Evolutionary conservation across 2,797 vertebrate species (phyloP).

Genomic region (Rhinophrynus dorsalis): DNA sequence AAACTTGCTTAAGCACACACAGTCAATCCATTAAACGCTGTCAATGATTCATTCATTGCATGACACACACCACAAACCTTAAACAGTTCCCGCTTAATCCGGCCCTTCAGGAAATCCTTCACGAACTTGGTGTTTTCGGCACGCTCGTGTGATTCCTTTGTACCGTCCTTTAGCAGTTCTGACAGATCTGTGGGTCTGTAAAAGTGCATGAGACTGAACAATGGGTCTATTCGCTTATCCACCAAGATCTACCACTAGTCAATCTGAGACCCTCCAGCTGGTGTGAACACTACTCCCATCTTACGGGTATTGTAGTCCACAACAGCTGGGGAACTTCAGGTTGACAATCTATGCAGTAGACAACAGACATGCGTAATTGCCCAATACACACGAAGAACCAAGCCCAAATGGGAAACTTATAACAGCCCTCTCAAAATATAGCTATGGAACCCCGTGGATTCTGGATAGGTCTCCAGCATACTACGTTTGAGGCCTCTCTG

Average conservation of each 20-base stretch:
- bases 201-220: background rate
- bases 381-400: no score
- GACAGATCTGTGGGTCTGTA: conserved; percentile 86
- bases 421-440: no score
- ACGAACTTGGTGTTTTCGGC: conserved; percentile 94
- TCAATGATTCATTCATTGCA: background rate
- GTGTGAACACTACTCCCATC: no score
- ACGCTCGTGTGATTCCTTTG: conserved; percentile 88
- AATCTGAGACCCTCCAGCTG: no score
- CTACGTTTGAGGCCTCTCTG: no score
- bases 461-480: no score
- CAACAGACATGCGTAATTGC: no score
- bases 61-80: conserved; percentile 72
- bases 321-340: no score
- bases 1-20: background rate
- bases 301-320: no score
- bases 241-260: background rate
- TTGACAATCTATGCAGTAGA: no score
- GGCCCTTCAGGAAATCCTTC: conserved; percentile 92
- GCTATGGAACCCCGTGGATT: no score
- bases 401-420: no score
- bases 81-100: conserved; percentile 88
- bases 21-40: background rate
- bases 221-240: background rate
- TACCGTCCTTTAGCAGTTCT: conserved; percentile 90